Percentiles rank a stretch among this genome's conserved stretches.
Conservation (phyloP, 2,113 vertebrate species). For the Buteo buteo region DNA sequence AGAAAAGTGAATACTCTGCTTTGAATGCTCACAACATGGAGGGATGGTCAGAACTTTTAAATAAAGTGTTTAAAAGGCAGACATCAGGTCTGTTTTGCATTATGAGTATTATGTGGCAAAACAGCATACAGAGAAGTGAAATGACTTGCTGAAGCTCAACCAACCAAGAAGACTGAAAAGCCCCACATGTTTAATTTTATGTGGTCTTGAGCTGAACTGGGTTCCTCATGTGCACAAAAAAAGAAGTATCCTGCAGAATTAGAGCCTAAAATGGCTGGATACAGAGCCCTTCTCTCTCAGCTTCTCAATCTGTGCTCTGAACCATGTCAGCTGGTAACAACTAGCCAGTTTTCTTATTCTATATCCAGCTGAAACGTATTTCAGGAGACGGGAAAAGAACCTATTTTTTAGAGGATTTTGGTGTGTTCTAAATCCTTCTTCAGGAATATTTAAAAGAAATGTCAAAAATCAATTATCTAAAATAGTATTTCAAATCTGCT, state of each 20-base stretch:
- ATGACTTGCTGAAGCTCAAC: not conserved
- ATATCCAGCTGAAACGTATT: not conserved
- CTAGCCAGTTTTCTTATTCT: not conserved
- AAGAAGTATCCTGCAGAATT: not conserved
- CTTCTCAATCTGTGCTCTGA: not conserved
- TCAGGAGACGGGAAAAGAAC: not conserved
- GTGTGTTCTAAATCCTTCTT: not conserved
- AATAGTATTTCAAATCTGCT: not conserved
- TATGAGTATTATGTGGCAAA: not conserved
- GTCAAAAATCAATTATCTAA: not conserved
- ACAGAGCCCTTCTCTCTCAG: not conserved
- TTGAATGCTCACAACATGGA: not conserved
- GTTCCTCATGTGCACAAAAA: not conserved
- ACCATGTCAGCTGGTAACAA: not conserved
- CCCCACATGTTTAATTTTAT: not conserved
- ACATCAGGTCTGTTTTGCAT: not conserved
- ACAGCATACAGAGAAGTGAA: not conserved
- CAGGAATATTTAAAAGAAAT: not conserved
- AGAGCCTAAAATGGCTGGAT: not conserved
- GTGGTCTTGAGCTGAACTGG: not conserved
- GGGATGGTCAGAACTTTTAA: not conserved
- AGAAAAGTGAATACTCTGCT: not conserved
- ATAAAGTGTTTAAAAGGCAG: not conserved
- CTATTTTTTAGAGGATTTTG: not conserved
- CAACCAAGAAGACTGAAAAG: not conserved